These are phyloP conservation scores for Tenualosa ilisha DNA, from an alignment of 2,797 vertebrate species.

Conservation along the genomic window DNA sequence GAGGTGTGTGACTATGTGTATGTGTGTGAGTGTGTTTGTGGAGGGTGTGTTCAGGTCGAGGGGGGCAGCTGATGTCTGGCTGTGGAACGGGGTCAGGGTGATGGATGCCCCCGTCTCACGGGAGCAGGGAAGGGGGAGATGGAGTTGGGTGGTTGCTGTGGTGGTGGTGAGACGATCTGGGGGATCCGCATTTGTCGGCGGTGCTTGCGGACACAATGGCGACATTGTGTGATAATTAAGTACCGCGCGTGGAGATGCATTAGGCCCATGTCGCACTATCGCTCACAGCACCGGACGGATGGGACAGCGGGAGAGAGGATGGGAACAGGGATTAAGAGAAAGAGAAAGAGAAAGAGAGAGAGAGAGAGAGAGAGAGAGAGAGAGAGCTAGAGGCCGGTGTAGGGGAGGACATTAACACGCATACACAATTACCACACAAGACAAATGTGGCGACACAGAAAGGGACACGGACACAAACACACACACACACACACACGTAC, in stretches of 20 bases:
- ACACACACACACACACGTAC: slow-evolving; percentile 13
- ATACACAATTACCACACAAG: slow-evolving; percentile 22
- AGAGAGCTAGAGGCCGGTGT: neutral
- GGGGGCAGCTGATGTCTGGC: slow-evolving; percentile 48
- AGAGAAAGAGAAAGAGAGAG: neutral
- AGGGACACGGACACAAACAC: neutral
- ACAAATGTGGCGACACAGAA: slow-evolving; percentile 3
- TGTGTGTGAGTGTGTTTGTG: neutral
- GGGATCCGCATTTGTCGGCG: slow-evolving; percentile 37
- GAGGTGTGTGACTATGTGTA: neutral
- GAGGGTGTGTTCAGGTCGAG: neutral
- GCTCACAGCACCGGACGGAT: neutral
- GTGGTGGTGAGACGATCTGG: neutral
- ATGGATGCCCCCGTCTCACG: slow-evolving; percentile 61
- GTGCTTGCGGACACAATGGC: slow-evolving; percentile 23
- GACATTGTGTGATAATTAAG: slow-evolving; percentile 34
- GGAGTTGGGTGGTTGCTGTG: neutral
- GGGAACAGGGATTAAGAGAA: neutral
- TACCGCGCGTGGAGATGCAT: slow-evolving; percentile 19
- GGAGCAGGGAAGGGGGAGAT: slow-evolving; percentile 15
- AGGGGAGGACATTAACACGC: slow-evolving; percentile 19
- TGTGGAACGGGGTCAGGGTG: slow-evolving; percentile 68
- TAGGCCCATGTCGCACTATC: neutral
- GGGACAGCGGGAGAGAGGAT: neutral
- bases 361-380: neutral